Evolutionary conservation across 2,797 vertebrate genomes (phyloP).

Genomic region (Gymnocypris eckloni): DNA sequence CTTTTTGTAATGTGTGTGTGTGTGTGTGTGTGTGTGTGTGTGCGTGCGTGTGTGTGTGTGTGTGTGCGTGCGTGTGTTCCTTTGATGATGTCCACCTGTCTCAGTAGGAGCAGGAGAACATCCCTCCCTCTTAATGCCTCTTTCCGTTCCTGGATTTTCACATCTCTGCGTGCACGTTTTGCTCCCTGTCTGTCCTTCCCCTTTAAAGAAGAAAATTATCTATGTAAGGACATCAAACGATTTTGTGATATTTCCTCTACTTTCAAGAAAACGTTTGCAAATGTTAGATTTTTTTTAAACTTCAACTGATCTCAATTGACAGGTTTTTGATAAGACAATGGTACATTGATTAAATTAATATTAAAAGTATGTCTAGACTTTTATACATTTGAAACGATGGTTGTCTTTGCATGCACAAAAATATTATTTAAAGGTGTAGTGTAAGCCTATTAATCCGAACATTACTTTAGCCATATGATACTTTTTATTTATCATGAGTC

Average conservation of each 20-base stretch:
- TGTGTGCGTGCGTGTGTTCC: slow-evolving; percentile 30
- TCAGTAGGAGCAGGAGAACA: slow-evolving; percentile 35
- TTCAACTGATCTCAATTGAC: background rate
- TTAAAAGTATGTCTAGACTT: background rate
- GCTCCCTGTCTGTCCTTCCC: background rate
- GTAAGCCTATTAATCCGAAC: background rate
- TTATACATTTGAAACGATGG: background rate
- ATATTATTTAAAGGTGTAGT: background rate
- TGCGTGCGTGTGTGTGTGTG: background rate
- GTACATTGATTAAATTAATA: background rate
- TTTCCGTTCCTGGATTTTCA: slow-evolving; percentile 22
- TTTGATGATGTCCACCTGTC: slow-evolving; percentile 38
- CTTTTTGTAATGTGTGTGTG: too few species aligned
- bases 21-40: too few species aligned
- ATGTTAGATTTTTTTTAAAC: background rate
- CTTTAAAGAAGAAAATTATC: background rate
- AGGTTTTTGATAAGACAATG: background rate
- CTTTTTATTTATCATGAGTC: background rate
- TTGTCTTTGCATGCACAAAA: background rate
- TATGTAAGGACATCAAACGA: background rate
- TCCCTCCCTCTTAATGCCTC: slow-evolving; percentile 49
- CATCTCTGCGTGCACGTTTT: slow-evolving; percentile 12
- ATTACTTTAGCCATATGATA: background rate
- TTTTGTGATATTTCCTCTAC: background rate
- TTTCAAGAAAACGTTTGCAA: background rate